Evolutionary conservation across 2,797 vertebrate genomes (phyloP), one percentile per base, ranked within the genome.

Genomic region (Parauchenoglanis punctatus): DNA sequence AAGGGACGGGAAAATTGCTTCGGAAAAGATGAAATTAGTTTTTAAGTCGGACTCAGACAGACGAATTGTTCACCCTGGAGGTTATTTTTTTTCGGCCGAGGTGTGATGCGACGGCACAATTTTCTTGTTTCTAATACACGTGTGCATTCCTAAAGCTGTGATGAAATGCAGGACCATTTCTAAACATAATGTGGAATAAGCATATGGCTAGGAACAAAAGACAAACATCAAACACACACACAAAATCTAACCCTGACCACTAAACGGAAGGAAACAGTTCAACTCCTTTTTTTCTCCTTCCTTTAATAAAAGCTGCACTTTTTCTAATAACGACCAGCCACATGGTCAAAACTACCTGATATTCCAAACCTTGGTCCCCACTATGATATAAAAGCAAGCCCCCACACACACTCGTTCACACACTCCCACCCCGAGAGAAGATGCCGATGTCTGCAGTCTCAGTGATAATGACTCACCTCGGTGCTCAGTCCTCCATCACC

Each of bases 391-490:
- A 49, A 82, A 31, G n/a, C 59, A 28, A 31, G 15, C 85, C 44
- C 83, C 23, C 84, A 58, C 59, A 18, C 65, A 58, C 77, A 72
- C 78, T 46, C 35, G 35, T 46, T 31, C 72, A 44, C 85, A 76
- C 54, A 87, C 81, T 87, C 73, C 54, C 86, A 67, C 68, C 20
- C 86, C 25, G 35, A 76, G 13, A 84, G 82, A 90, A 90, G 88
- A 83, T 52, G 88, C 88, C 81, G 87, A 91, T 84, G 81, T 85
- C 85, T 75, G 88, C 89, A 90, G 76, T 80, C 89, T 89, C 70
- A 85, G 73, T 78, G 85, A 76, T 87, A 90, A 90, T 90, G 85
- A 87, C 81, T 91, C 87, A 92, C 89, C 91, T 90, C 83, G 52
- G 59, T 88, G 88, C 86, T 83, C 77, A 86, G 81, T 89, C 87